Percentiles rank a stretch among this genome's conserved stretches.
Evolutionary conservation across 2,113 vertebrate genomes (phyloP).

Genomic region (Aviceda subcristata): DNA sequence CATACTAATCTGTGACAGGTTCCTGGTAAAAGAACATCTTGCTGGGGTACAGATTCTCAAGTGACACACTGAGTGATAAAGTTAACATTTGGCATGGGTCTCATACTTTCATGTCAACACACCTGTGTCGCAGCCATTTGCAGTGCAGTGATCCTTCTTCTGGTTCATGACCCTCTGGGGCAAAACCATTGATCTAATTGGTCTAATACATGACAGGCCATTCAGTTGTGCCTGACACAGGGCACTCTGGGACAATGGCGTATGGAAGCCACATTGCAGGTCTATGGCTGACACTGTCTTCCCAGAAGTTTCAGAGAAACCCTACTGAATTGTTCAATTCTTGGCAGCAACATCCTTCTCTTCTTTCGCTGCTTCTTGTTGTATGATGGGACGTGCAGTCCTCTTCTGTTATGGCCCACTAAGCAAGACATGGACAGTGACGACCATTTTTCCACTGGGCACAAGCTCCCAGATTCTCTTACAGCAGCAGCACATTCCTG

Average conservation of each 20-base stretch:
- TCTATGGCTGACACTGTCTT: neutral
- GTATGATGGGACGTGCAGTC: neutral
- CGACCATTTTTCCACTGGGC: neutral
- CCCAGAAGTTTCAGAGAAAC: neutral
- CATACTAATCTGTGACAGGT: neutral
- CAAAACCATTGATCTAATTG: neutral
- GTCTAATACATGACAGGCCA: neutral
- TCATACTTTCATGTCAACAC: fast-evolving
- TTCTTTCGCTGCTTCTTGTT: neutral
- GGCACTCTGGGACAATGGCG: fast-evolving
- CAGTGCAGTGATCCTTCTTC: neutral
- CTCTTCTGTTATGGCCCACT: neutral
- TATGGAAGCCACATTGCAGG: fast-evolving
- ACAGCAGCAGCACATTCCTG: neutral
- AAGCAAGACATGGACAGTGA: neutral
- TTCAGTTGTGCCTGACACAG: neutral
- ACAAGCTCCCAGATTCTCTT: neutral
- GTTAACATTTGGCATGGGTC: neutral
- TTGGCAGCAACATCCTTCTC: neutral
- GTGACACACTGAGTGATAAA: neutral
- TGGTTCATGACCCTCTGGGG: neutral
- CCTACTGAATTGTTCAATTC: neutral
- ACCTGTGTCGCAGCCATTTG: neutral
- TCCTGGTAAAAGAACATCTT: neutral
- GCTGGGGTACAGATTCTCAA: fast-evolving